Percentiles rank a stretch among this genome's conserved stretches.
Evolutionary conservation across 1,140 invertebrate species (phyloP).

Genomic region (Cyrtorhinus lividipennis): DNA sequence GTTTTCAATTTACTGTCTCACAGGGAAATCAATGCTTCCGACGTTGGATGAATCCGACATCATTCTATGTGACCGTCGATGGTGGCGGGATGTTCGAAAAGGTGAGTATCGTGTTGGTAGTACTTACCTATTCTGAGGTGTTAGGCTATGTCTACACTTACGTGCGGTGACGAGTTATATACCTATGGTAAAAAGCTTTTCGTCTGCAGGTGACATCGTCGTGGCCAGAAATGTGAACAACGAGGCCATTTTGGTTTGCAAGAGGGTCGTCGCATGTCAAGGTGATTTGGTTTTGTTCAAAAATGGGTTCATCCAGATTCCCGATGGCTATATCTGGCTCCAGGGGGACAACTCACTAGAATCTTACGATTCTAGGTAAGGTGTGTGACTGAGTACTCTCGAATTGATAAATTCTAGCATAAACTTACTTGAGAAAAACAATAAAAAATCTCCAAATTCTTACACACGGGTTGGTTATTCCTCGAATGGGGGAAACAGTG

Average conservation of each 20-base stretch:
- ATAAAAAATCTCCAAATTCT: too few relatives aligned
- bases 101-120: neutral
- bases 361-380: constrained; percentile 1
- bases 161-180: neutral
- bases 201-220: neutral
- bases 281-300: neutral
- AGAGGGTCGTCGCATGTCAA: neutral
- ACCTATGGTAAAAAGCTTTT: neutral
- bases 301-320: neutral
- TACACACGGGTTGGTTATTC: too few relatives aligned
- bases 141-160: neutral
- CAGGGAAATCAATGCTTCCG: neutral
- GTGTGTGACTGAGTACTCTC: too few relatives aligned
- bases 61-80: neutral
- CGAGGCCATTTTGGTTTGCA: neutral
- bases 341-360: neutral
- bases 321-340: neutral
- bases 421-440: too few relatives aligned
- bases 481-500: too few relatives aligned
- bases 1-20: neutral
- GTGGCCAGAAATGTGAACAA: neutral
- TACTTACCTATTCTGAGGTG: neutral
- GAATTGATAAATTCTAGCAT: too few relatives aligned
- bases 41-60: neutral
- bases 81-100: neutral